Conservation (phyloP, 2,888 invertebrate genomes). For the Idaea biselata region DNA sequence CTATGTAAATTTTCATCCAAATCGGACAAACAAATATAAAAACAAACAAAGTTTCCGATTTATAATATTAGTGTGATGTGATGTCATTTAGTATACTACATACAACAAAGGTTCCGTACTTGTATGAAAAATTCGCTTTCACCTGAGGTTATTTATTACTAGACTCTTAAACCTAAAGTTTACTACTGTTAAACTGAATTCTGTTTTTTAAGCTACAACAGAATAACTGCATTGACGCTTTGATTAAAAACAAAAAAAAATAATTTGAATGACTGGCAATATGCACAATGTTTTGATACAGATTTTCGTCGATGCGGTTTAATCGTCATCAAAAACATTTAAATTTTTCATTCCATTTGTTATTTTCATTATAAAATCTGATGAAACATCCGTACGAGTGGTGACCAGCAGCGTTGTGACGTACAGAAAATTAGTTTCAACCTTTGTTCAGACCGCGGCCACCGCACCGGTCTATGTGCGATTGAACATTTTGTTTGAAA, state of each 20-base stretch:
- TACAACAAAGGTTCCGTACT: no score
- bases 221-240: neutral
- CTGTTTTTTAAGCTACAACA: neutral
- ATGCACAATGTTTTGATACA: constrained; percentile 9
- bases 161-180: no score
- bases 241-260: neutral
- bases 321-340: constrained; percentile 14
- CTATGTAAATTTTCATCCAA: no score
- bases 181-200: no score
- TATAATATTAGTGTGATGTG: no score
- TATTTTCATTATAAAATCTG: constrained; percentile 43
- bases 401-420: constrained; percentile 51
- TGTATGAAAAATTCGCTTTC: no score
- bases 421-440: constrained; percentile 71
- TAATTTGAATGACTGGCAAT: neutral
- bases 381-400: constrained; percentile 42
- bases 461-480: constrained; percentile 53
- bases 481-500: constrained; percentile 26
- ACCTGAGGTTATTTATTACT: no score
- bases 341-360: constrained; percentile 23
- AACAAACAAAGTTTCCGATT: no score
- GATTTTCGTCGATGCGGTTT: constrained; percentile 13
- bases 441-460: constrained; percentile 51
- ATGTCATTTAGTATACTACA: no score
- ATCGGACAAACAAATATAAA: no score